A percentile compares a stretch with the other conserved stretches of the same genome.
Conservation (phyloP, 2,888 invertebrate genomes). For the Melieria picta region DNA sequence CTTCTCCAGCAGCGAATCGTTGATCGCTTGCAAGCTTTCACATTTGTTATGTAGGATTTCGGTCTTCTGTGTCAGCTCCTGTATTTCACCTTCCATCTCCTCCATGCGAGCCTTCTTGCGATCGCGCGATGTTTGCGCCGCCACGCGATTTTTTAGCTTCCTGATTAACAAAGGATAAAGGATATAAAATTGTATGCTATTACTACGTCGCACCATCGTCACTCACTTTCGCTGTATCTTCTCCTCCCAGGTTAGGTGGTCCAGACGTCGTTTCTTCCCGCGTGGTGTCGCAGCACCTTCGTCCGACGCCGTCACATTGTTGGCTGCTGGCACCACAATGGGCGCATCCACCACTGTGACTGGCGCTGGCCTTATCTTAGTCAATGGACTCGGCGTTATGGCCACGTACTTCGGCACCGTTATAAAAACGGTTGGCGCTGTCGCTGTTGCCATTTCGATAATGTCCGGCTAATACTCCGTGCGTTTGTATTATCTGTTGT, state of each 20-base stretch:
- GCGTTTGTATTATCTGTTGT: too few relatives aligned
- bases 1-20: conserved; percentile 73
- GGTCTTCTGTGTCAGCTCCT: conserved; percentile 73
- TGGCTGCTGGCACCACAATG: conserved; percentile 37
- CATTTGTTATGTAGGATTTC: conserved; percentile 70
- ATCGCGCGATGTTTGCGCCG: conserved; percentile 97
- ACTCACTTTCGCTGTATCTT: conserved; percentile 88
- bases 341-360: conserved; percentile 32
- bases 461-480: too few relatives aligned
- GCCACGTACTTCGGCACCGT: conserved; percentile 62
- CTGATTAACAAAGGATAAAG: conserved; percentile 66
- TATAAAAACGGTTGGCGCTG: conserved; percentile 56
- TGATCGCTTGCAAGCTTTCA: conserved; percentile 68
- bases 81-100: conserved; percentile 81
- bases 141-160: conserved; percentile 95
- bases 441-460: conserved; percentile 37
- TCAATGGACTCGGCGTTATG: conserved; percentile 53
- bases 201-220: not conserved
- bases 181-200: not conserved
- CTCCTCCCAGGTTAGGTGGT: conserved; percentile 87
- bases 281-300: conserved; percentile 40
- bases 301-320: conserved; percentile 47
- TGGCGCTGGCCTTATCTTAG: conserved; percentile 52
- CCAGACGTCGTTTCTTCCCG: conserved; percentile 79
- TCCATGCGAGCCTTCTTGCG: conserved; percentile 94